Evolutionary conservation across 1,140 invertebrate species (phyloP).

Genomic region (Sitodiplosis mosellana): DNA sequence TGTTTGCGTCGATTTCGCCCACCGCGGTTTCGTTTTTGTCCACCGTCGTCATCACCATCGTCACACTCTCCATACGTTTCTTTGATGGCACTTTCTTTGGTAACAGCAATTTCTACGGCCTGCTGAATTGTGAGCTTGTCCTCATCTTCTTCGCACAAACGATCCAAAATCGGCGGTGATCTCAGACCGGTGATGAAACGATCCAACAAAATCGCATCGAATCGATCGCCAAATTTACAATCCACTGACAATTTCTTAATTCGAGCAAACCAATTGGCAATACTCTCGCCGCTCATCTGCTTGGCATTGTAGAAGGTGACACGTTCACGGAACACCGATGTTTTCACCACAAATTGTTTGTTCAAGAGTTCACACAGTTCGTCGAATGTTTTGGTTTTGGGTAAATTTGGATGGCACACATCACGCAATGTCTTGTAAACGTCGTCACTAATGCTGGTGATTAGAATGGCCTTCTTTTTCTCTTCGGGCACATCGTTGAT

Average conservation of each 20-base stretch:
- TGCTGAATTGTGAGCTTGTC: background rate
- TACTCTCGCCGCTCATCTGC: background rate
- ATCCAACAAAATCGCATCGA: background rate
- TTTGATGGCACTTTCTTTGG: background rate
- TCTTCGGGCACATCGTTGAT: background rate
- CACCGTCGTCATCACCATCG: too few species aligned
- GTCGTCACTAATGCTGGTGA: background rate
- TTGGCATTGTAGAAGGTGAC: background rate
- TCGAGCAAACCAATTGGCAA: background rate
- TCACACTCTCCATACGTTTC: background rate
- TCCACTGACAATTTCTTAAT: background rate
- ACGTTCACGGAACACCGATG: background rate
- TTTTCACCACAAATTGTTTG: background rate
- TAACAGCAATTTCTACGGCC: background rate
- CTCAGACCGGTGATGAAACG: background rate
- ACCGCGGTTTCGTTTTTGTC: too few species aligned
- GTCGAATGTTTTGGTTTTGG: background rate
- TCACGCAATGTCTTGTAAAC: background rate
- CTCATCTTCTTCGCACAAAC: background rate
- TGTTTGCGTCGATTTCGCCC: too few species aligned
- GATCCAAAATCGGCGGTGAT: background rate
- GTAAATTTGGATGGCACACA: background rate
- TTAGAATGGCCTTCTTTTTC: background rate
- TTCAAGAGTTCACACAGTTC: background rate
- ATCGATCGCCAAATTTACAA: constrained; percentile 1